phyloP scores from a whole-genome alignment of 2,797 vertebrate genomes.

The Nasua narica region DNA sequence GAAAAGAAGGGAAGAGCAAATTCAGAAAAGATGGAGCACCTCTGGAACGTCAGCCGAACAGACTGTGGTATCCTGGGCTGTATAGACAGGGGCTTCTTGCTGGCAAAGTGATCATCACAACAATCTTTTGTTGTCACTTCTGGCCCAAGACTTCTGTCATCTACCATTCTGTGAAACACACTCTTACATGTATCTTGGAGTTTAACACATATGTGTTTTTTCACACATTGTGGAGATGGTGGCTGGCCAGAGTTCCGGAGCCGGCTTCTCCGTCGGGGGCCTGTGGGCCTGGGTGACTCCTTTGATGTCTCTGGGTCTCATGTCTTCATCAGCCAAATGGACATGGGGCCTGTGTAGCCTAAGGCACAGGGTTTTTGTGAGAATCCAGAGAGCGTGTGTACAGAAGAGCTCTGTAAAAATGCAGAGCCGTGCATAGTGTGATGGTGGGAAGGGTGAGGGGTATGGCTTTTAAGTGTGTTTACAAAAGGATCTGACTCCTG shows the following conservation, averaged over 20 bases:
- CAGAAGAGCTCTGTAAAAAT: background rate
- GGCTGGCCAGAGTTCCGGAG: background rate
- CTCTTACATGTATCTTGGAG: background rate
- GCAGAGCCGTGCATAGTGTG: background rate
- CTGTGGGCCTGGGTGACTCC: fast-evolving
- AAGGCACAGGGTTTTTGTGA: background rate
- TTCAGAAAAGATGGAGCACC: background rate
- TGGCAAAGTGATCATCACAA: background rate
- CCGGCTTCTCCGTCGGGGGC: background rate
- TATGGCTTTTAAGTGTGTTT: background rate
- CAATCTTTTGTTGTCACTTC: background rate
- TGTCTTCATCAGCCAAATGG: background rate
- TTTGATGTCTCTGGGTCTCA: background rate
- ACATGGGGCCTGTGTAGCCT: background rate
- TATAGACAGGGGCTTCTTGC: background rate
- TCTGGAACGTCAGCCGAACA: background rate
- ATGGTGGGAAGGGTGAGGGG: background rate
- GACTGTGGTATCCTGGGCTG: fast-evolving
- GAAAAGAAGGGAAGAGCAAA: background rate
- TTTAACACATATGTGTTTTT: background rate
- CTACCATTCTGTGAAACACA: background rate
- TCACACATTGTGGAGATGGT: background rate
- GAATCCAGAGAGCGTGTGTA: background rate
- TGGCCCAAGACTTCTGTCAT: background rate
- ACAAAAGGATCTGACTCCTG: background rate